Evolutionary conservation across 2,888 invertebrate species (phyloP), one percentile per base, ranked within the genome.

Genomic region (Drosophila yooni): DNA sequence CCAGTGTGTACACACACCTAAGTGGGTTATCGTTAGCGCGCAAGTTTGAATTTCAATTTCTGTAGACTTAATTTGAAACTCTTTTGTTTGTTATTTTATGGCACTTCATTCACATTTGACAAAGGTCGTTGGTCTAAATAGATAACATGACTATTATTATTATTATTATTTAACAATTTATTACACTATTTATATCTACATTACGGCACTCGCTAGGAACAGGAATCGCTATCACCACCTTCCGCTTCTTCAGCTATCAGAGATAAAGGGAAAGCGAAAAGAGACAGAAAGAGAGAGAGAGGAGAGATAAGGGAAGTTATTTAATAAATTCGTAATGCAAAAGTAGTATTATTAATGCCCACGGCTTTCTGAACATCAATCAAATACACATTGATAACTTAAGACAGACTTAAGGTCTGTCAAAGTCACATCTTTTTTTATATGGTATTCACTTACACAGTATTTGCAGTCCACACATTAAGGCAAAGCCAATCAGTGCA

Each of bases 391-490:
- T 48, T 65, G 61, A 68, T 74, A 61, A 48, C 27, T 43, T 38
- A 74, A 74, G 53, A 8, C 34, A 34, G 46, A 53, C 38, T 21
- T 21, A 43, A 21, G 21, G 52, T 58, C 6, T 59, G 70, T 59
- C 76, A 52, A 79, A 69, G 61, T 61, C 58, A 54, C 52, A 65
- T 65, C 34, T 25, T 25, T 0, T 57, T 36, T 0, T 18, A 21
- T 36, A 48, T 66, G 66, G 60, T 71, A 63, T 53, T 8, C 8
- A 87, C 92, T 92, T 76, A 92, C 93, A 90, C 0, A 92, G 65
- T 63, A 90, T 91, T 85, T 96, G 95, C 40, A 96, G 91, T 77
- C 95, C 96, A 80, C 96, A 96, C 97, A 97, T 97, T 11, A 96
- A 79, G 34, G 94, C 90, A 92, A 96, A 97, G 65, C 97, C 97